Base-by-base conservation (phyloP, 2,888 invertebrate genomes). In the Sicus ferrugineus region DNA sequence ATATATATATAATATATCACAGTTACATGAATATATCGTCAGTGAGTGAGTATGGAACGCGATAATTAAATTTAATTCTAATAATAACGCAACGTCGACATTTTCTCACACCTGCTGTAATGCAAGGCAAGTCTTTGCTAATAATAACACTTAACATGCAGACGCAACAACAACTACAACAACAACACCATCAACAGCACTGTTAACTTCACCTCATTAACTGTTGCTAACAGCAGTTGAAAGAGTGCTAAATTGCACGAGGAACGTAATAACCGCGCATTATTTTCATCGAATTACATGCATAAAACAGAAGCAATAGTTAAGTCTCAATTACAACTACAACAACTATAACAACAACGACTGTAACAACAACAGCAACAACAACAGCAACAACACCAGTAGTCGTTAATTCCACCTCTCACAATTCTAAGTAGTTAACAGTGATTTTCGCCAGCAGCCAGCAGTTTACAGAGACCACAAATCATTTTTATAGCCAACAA, bases 181-280 rank as follows among this genome's bases (percentile, higher is more conserved):
- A n/a, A 42, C 38, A 56, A 3, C 30, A 26, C 6, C 42, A 54
- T 26, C 69, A 30, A 54, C 56, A 67, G 54, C 59, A 69, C 30
- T 56, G 31, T 52, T 64, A 68, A 62, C 61, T 67, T 62, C 68
- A 65, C 68, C 73, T 73, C 73, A 74, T 74, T 73, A 73, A 73
- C 72, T 72, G 66, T 73, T 21, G 73, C 73, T 73, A 73, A 74
- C 72, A 69, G 72, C 72, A 54, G 31, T 70, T 46, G 21, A 23
- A 66, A 66, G 61, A 68, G 64, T 63, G 59, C 67, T 64, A 73
- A 73, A 72, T 70, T 68, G 54, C 42, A 64, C 42, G 56, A n/a
- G n/a, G n/a, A 69, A 67, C 69, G 69, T 72, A 74, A 73, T 71
- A 74, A 72, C 70, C 61, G 66, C 59, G 66, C 70, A 72, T 72